Conservation (phyloP, 2,797 vertebrate species). For the Calcarius lapponicus region DNA sequence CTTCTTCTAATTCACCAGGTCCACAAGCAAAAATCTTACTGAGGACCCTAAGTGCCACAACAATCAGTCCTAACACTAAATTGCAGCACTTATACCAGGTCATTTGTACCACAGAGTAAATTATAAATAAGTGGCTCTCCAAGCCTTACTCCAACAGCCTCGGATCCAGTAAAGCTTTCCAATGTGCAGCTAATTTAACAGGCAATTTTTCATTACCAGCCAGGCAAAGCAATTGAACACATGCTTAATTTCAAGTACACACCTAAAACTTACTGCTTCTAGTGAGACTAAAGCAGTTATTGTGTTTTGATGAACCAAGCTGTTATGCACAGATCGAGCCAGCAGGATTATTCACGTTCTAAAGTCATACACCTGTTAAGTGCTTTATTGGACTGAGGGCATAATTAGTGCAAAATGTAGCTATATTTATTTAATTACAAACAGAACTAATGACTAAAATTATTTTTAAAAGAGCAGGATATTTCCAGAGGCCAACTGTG, state of each 20-base stretch:
- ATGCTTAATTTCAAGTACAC: constrained; percentile 14
- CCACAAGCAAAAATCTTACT: background rate
- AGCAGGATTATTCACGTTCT: constrained; percentile 13
- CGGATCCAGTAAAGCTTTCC: background rate
- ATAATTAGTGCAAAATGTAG: constrained; percentile 44
- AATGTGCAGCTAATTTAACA: background rate
- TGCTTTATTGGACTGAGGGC: constrained; percentile 40
- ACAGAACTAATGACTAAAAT: constrained; percentile 39
- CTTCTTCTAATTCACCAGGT: background rate
- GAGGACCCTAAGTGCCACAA: background rate
- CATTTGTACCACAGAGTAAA: background rate
- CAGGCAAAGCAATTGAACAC: constrained; percentile 9
- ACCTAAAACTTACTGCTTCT: background rate
- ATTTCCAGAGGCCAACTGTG: constrained; percentile 35
- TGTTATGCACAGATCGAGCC: constrained; percentile 2
- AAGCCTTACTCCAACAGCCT: background rate
- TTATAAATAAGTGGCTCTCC: background rate
- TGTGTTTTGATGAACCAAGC: constrained; percentile 47
- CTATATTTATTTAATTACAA: constrained; percentile 63
- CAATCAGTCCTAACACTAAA: background rate
- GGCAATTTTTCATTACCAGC: background rate
- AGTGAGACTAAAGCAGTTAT: background rate
- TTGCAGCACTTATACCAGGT: background rate
- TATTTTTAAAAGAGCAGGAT: constrained; percentile 32
- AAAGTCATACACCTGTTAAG: constrained; percentile 60